phyloP scores from a whole-genome alignment of 2,113 vertebrate species.

The Ctenomys sociabilis region DNA sequence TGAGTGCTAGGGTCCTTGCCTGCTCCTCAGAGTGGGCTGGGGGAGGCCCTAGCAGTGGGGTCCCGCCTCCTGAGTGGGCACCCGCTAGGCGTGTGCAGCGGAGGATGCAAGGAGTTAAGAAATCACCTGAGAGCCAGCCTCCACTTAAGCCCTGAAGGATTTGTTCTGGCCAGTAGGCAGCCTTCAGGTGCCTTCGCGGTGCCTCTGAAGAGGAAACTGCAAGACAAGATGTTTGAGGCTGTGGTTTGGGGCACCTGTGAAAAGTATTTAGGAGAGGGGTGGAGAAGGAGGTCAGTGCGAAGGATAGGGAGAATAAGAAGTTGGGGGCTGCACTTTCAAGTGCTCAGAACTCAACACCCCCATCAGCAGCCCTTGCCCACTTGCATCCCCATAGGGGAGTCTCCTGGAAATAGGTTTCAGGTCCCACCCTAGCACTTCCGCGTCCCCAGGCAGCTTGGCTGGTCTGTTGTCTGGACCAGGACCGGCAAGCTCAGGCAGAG shows the following conservation, averaged over 20 bases:
- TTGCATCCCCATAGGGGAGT: background rate
- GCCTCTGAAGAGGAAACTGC: background rate
- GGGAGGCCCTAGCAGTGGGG: background rate
- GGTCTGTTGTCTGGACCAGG: background rate
- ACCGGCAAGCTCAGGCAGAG: background rate
- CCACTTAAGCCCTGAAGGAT: background rate
- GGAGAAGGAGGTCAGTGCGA: background rate
- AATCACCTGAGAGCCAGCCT: background rate
- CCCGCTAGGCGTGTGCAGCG: background rate
- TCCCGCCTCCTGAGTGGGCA: background rate
- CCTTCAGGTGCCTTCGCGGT: accelerated
- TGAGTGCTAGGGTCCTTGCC: background rate
- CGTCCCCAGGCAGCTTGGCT: background rate
- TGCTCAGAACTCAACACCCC: background rate
- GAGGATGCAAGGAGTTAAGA: background rate
- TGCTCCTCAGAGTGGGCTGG: background rate
- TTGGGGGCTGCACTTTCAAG: background rate
- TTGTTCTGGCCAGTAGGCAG: background rate
- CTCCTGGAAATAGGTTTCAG: accelerated
- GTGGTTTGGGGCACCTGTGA: background rate
- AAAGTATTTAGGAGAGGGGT: slow-evolving; percentile 38
- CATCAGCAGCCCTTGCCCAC: accelerated
- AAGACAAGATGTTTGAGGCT: background rate
- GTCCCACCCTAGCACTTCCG: background rate
- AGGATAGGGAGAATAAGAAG: background rate